These are phyloP conservation scores for Drosophila ironensis DNA, from an alignment of 1,140 invertebrate species.

Conservation along the genomic window DNA sequence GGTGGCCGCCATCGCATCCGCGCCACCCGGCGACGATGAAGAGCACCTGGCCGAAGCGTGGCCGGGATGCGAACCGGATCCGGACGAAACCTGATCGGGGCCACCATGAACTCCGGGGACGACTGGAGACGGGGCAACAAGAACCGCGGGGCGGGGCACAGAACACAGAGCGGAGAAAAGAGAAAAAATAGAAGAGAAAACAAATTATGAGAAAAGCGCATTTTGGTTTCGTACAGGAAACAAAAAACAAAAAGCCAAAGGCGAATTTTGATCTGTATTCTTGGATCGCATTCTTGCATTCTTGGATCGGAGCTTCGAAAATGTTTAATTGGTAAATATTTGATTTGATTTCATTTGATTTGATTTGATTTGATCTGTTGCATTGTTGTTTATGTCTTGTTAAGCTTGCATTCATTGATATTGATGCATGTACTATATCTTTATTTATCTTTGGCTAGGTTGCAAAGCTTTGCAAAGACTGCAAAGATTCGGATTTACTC, in stretches of 20 bases:
- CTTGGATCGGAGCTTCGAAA: not conserved
- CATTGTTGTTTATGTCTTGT: slow-evolving; percentile 7
- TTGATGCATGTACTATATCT: too few species aligned
- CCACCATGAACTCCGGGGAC: not conserved
- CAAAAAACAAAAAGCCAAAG: slow-evolving; percentile 80
- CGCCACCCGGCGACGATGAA: not conserved
- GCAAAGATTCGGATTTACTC: not conserved
- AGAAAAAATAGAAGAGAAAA: slow-evolving; percentile 70
- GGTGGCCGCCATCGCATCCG: not conserved
- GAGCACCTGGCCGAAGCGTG: too few species aligned
- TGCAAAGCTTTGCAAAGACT: slow-evolving; percentile 5
- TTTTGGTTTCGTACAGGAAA: slow-evolving; percentile 42
- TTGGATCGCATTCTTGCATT: not conserved
- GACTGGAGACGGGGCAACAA: slow-evolving; percentile 14
- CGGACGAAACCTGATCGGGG: not conserved
- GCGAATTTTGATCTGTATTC: slow-evolving; percentile 36
- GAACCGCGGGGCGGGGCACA: slow-evolving; percentile 28
- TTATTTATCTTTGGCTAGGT: not conserved
- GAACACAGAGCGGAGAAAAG: slow-evolving; percentile 66
- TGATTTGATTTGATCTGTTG: too few species aligned
- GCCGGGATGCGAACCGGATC: not conserved
- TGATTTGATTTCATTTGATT: too few species aligned
- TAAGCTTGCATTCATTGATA: too few species aligned
- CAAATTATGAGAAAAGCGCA: slow-evolving; percentile 81
- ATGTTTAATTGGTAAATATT: slow-evolving; percentile 34